Evolutionary conservation across 23 tunicate genomes (phyloP).

Genomic region (Styela clava): DNA sequence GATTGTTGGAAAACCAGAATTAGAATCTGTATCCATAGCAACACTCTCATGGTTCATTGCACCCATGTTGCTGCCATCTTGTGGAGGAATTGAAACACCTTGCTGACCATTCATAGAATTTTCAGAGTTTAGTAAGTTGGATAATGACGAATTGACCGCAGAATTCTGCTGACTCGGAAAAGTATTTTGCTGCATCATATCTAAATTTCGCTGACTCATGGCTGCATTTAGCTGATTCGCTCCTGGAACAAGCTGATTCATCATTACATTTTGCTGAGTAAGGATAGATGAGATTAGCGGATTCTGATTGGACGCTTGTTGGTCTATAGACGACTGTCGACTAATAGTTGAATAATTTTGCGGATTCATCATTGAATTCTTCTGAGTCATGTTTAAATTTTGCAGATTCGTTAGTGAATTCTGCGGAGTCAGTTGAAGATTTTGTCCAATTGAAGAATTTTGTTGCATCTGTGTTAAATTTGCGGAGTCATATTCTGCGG

Average conservation of each 20-base stretch:
- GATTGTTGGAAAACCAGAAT: not conserved
- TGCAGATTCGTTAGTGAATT: not conserved
- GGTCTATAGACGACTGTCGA: not conserved
- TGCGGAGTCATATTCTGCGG: not conserved
- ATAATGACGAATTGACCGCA: not conserved
- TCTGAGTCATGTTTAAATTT: not conserved
- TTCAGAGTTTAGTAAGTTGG: not conserved
- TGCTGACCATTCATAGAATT: not conserved
- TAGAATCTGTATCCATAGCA: not conserved
- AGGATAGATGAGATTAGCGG: not conserved
- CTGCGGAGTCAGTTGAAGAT: not conserved
- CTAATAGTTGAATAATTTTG: not conserved
- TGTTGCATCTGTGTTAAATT: not conserved
- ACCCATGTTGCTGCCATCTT: not conserved
- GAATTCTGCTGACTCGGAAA: not conserved
- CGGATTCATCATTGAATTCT: not conserved
- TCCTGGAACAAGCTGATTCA: not conserved
- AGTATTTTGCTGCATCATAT: not conserved
- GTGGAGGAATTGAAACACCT: not conserved
- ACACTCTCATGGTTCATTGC: not conserved
- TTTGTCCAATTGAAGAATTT: not conserved
- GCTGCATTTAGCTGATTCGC: not conserved
- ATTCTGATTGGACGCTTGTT: not conserved
- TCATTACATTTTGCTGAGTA: not conserved
- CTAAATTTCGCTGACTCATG: not conserved